These are phyloP conservation scores for Pluvialis apricaria DNA, from an alignment of 2,113 vertebrate species.

Conservation along the genomic window DNA sequence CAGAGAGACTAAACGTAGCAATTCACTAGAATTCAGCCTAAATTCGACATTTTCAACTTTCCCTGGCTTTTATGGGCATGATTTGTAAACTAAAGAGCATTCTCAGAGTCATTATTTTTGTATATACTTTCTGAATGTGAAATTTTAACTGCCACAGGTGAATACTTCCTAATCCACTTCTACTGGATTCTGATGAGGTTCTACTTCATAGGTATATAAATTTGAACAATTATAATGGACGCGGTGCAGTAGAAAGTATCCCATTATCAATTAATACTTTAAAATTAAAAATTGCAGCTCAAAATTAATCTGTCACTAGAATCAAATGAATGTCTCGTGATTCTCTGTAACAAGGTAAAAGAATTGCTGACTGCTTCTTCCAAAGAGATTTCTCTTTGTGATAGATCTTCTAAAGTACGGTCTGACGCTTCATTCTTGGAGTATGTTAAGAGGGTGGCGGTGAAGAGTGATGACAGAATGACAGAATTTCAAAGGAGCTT, in stretches of 20 bases:
- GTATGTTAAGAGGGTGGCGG: neutral
- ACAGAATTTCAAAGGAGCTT: slow-evolving; percentile 32
- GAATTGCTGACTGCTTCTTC: neutral
- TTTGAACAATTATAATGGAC: neutral
- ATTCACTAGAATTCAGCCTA: neutral
- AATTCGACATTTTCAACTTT: neutral
- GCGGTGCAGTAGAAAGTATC: neutral
- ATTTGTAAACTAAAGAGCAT: neutral
- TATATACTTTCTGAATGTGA: neutral
- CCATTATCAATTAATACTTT: neutral
- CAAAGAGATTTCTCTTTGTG: neutral
- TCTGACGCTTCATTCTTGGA: neutral
- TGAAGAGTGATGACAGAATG: neutral
- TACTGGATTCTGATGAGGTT: neutral
- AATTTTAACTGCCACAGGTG: neutral
- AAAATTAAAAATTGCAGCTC: neutral
- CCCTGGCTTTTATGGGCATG: neutral
- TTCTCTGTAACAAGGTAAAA: neutral
- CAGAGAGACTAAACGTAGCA: neutral
- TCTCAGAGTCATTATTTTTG: neutral
- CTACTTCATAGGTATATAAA: neutral
- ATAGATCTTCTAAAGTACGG: neutral
- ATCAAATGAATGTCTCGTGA: neutral
- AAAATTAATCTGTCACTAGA: neutral
- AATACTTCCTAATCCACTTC: neutral